phyloP scores from a whole-genome alignment of 2,113 vertebrate species.

The Regulus satrapa region DNA sequence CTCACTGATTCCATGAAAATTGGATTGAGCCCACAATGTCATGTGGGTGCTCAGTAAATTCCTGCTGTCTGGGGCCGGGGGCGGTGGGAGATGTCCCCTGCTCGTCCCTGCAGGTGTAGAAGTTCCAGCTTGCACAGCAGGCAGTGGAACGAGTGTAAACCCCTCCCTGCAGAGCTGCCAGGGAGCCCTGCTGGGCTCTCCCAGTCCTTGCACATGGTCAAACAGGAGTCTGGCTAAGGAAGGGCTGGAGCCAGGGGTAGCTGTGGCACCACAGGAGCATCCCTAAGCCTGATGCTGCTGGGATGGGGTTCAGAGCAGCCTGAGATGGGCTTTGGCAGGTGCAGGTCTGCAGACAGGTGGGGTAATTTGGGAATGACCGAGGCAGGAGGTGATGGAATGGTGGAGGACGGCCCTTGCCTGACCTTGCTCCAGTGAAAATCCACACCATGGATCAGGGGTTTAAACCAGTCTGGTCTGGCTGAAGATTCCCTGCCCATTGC shows the following conservation, averaged over 20 bases:
- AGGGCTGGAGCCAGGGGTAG: neutral
- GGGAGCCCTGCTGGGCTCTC: neutral
- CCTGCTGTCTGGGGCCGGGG: neutral
- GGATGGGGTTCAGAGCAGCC: neutral
- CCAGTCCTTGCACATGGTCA: neutral
- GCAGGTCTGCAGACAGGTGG: neutral
- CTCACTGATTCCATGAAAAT: neutral
- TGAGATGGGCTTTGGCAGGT: neutral
- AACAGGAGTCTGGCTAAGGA: neutral
- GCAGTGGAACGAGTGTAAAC: neutral
- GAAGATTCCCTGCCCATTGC: neutral
- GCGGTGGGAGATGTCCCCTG: neutral
- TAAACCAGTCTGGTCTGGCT: neutral
- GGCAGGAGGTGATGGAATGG: neutral
- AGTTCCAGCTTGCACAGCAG: neutral
- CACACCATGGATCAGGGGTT: neutral
- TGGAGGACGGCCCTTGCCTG: neutral
- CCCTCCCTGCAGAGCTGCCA: neutral
- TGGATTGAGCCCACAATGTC: accelerated
- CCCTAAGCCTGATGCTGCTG: neutral
- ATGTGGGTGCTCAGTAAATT: neutral
- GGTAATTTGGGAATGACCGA: neutral
- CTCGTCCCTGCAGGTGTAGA: accelerated
- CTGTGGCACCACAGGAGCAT: neutral
- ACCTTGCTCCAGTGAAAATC: neutral